Percentiles rank a stretch among this genome's conserved stretches.
Conservation (phyloP, 2,888 invertebrate species). For the Tineola bisselliella region DNA sequence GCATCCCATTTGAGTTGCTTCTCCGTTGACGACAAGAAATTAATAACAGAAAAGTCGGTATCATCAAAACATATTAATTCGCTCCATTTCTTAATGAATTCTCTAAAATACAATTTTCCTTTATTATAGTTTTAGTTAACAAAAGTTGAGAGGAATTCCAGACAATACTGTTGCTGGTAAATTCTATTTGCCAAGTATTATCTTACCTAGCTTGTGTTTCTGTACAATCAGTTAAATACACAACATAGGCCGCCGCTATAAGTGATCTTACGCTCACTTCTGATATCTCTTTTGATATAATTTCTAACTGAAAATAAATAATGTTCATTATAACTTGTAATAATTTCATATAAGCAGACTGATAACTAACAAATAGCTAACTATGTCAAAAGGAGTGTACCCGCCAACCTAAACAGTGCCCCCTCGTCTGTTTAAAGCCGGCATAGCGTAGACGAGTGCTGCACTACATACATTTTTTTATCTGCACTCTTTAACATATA, state of each 20-base stretch:
- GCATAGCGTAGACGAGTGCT: too few relatives aligned
- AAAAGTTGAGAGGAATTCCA: too few relatives aligned
- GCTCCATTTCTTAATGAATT: constrained; percentile 56
- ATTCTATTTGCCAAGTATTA: neutral
- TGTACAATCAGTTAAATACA: constrained; percentile 75
- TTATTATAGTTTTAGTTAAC: too few relatives aligned
- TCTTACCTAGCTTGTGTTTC: constrained; percentile 72
- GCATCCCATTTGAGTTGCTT: constrained; percentile 87
- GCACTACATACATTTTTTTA: too few relatives aligned
- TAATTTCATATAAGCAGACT: too few relatives aligned
- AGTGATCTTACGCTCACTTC: constrained; percentile 73
- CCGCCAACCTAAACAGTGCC: too few relatives aligned
- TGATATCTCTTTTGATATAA: constrained; percentile 70
- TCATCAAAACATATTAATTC: constrained; percentile 49
- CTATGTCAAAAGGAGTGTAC: too few relatives aligned
- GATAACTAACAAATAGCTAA: too few relatives aligned
- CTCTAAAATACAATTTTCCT: constrained; percentile 28
- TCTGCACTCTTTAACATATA: too few relatives aligned
- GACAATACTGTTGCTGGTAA: too few relatives aligned
- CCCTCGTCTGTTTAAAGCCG: too few relatives aligned
- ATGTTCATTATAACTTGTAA: neutral
- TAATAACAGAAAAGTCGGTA: constrained; percentile 43
- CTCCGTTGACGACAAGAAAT: constrained; percentile 47
- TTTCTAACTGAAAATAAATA: constrained; percentile 57
- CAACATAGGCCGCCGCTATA: constrained; percentile 80